phyloP scores from a whole-genome alignment of 2,888 invertebrate genomes.

The Himalopsyche anomala region DNA sequence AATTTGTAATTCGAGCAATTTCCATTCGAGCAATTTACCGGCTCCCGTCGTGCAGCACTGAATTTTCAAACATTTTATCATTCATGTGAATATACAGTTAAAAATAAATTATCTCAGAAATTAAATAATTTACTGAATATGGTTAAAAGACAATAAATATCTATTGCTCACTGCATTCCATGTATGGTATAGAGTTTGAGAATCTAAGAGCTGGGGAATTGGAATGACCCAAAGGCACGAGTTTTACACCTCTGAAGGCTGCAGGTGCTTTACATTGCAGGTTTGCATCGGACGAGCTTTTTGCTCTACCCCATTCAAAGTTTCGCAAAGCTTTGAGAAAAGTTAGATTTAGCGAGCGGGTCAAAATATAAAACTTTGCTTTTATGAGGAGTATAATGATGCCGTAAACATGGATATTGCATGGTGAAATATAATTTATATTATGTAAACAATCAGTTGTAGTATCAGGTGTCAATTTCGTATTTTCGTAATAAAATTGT shows the following conservation, averaged over 20 bases:
- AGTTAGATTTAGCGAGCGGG: not conserved
- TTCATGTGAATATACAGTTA: no score
- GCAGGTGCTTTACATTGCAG: conserved; percentile 1
- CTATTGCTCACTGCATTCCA: not conserved
- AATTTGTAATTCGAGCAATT: no score
- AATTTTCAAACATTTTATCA: no score
- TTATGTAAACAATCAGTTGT: not conserved
- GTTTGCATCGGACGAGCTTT: conserved; percentile 20
- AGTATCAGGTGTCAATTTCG: not conserved
- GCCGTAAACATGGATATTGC: not conserved
- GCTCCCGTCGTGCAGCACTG: no score
- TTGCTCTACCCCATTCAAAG: conserved; percentile 2
- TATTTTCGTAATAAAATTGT: no score
- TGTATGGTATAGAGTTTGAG: not conserved
- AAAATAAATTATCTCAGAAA: no score
- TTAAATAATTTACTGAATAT: no score
- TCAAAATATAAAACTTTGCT: conserved; percentile 19
- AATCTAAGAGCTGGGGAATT: not conserved
- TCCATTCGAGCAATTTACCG: no score
- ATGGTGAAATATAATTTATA: not conserved
- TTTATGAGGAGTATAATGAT: conserved; percentile 7
- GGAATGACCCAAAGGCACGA: not conserved
- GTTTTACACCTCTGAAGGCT: conserved; percentile 25
- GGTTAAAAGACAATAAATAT: not conserved
- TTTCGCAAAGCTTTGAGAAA: not conserved